phyloP scores from a whole-genome alignment of 1,140 invertebrate genomes.

The Gryllus bimaculatus region DNA sequence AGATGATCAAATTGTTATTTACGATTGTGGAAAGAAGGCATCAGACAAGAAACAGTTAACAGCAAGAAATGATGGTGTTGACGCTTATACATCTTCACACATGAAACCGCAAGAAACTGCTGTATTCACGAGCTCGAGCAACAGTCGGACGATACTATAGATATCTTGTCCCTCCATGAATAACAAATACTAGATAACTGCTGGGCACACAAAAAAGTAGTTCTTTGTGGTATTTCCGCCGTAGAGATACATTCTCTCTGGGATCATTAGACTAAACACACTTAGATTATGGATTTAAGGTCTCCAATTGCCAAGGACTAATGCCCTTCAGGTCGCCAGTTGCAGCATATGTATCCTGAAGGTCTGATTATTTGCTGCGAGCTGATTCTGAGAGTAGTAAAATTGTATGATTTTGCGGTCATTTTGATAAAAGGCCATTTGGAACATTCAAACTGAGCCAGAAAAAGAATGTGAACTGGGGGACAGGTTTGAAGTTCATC shows the following conservation, averaged over 20 bases:
- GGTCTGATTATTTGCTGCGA: conserved; percentile 97
- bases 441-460: conserved; percentile 88
- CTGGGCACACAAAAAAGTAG: conserved; percentile 97
- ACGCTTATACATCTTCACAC: conserved; percentile 97
- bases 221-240: conserved; percentile 90
- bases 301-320: conserved; percentile 93
- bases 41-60: conserved; percentile 88
- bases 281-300: conserved; percentile 89
- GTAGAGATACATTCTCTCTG: conserved; percentile 92
- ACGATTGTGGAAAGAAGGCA: conserved; percentile 98
- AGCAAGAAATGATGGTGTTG: conserved; percentile 99
- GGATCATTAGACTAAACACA: conserved; percentile 97
- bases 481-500: conserved; percentile 96
- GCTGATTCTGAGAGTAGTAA: conserved; percentile 95
- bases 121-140: conserved; percentile 97
- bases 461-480: conserved; percentile 95
- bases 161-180: conserved; percentile 95
- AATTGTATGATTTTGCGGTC: conserved; percentile 90
- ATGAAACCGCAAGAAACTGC: conserved; percentile 96
- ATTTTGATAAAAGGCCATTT: conserved; percentile 97
- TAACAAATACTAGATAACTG: conserved; percentile 96
- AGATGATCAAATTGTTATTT: conserved; percentile 99
- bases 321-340: conserved; percentile 96
- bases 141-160: conserved; percentile 98
- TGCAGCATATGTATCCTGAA: conserved; percentile 96